Evolutionary conservation across 1,140 invertebrate genomes (phyloP).

Genomic region (Acromyrmex heyeri): DNA sequence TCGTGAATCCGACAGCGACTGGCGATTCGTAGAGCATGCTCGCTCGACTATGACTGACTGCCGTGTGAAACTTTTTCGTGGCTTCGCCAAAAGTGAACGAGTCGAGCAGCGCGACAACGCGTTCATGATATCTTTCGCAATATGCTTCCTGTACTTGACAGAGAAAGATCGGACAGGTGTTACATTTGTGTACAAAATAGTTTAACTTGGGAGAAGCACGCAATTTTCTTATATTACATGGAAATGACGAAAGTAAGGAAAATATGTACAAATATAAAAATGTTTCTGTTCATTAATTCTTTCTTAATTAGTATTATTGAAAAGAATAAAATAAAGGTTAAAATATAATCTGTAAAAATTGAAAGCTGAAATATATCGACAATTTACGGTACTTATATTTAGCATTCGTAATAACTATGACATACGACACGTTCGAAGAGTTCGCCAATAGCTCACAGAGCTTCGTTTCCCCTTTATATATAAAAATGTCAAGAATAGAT

Average conservation of each 20-base stretch:
- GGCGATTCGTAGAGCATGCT: constrained; percentile 53
- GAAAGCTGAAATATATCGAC: not conserved
- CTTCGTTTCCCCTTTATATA: constrained; percentile 28
- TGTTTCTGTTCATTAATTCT: not conserved
- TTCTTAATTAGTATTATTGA: not conserved
- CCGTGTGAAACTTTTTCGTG: constrained; percentile 67
- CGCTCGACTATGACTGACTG: constrained; percentile 51
- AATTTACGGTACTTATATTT: constrained; percentile 15
- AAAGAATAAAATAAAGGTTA: not conserved
- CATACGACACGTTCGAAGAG: constrained; percentile 23
- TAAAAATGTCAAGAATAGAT: constrained; percentile 53
- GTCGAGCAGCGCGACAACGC: constrained; percentile 43
- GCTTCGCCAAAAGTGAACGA: constrained; percentile 10
- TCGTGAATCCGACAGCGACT: constrained; percentile 77
- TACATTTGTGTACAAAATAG: not conserved
- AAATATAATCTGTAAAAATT: not conserved
- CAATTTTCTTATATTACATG: not conserved
- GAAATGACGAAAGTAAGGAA: not conserved
- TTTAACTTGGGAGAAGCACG: not conserved
- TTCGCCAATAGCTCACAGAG: constrained; percentile 31
- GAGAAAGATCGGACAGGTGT: constrained; percentile 41
- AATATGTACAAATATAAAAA: not conserved
- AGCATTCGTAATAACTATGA: constrained; percentile 39
- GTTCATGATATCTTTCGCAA: constrained; percentile 37
- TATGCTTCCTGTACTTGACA: constrained; percentile 27